Evolutionary conservation across 2,797 vertebrate genomes (phyloP).

Genomic region (Tympanoctomys barrerae): DNA sequence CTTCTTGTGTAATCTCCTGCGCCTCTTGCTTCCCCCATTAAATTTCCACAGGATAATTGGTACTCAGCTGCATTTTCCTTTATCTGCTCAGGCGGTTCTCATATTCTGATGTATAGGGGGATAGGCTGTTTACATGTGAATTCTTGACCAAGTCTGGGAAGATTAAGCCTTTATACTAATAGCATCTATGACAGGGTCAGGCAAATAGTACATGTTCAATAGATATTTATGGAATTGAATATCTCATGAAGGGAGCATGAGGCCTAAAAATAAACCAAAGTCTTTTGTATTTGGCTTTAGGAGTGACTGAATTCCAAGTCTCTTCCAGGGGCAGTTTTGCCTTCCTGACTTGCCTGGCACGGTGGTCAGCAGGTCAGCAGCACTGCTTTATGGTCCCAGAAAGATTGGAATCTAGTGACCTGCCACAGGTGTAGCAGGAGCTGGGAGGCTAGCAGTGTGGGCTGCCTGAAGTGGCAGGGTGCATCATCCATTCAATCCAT

Average conservation of each 20-base stretch:
- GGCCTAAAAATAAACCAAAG: not conserved
- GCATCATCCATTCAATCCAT: not conserved
- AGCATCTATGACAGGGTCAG: constrained; percentile 3
- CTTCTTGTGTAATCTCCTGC: constrained; percentile 59
- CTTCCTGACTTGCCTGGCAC: not conserved
- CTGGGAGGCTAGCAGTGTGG: not conserved
- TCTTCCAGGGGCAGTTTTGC: constrained; percentile 23
- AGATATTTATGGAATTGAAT: constrained; percentile 1
- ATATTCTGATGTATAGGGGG: not conserved
- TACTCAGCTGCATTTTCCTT: constrained; percentile 57
- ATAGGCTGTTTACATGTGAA: constrained; percentile 63
- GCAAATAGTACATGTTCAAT: not conserved
- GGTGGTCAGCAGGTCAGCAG: not conserved
- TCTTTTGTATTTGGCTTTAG: constrained; percentile 14
- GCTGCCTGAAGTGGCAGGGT: not conserved
- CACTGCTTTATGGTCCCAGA: not conserved
- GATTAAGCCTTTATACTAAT: not conserved
- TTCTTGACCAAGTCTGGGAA: constrained; percentile 25
- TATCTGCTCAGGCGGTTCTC: constrained; percentile 9
- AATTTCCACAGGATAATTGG: constrained; percentile 68
- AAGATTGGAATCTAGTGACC: not conserved
- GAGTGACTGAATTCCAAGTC: not conserved
- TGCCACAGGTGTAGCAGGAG: not conserved
- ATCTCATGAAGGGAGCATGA: constrained; percentile 23
- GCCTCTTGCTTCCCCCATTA: constrained; percentile 9